Base-by-base conservation (phyloP, 1,140 invertebrate species). In the Steinernema feltiae region DNA sequence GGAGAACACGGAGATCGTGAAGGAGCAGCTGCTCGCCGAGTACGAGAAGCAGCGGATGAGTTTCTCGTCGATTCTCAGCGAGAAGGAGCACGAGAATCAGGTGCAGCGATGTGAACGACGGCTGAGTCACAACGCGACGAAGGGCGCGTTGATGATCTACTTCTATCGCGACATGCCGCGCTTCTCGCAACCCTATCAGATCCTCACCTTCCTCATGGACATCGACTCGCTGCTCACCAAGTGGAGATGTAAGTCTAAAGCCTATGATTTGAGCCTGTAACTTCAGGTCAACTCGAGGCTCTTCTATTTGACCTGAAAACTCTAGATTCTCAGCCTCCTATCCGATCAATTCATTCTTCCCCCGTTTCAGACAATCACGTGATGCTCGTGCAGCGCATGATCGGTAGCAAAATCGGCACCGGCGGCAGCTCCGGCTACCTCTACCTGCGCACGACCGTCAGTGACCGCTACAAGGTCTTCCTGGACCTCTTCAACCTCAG, bases 161-260 rank as follows among this genome's bases (percentile, higher is more conserved):
- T 92, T 97, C 80, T 98, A 99, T 87, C 27, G 95, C 18, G 94
- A 98, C 82, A 94, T 98, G 87, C 94, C 95, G 0, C 89, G 95
- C 29, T 99, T 98, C 88, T 95, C 93, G 81, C 94, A 97, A 86
- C 95, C 96, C 0, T 94, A 96, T 89, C 95, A 97, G 87, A 90
- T 99, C 70, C 89, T 99, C 0, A 93, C 91, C 0, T 89, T 94
- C 1, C 90, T 99, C 0, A 97, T 97, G 93, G 95, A 99, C 86
- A 96, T 99, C 32, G 97, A 99, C 88, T 94, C 94, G 0, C 89
- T 97, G 70, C 93, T 99, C 78, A 98, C 95, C n/a, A 98, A 98
- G 88, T 99, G 97, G 97, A 90, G 97, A 88, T 98, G 96, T 98
- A 90, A 92, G 92, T 74, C n/a, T 53, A 48, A 69, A 27, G 15